phyloP scores from a whole-genome alignment of 2,113 vertebrate genomes.

The Boleophthalmus pectinirostris region DNA sequence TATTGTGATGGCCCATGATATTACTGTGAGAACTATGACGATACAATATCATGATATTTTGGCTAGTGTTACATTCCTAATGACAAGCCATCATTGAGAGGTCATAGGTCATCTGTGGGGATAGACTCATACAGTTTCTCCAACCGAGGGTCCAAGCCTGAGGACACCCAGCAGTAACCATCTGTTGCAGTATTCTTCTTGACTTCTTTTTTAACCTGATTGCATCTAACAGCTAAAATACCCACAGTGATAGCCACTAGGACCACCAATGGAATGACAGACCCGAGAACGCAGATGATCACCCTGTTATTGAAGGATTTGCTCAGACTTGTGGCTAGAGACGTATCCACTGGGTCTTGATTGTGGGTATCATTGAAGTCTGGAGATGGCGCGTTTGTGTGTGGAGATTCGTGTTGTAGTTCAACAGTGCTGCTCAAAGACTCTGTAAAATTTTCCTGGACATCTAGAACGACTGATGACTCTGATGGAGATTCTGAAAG shows the following conservation, averaged over 20 bases:
- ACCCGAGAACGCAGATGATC: slow-evolving; percentile 66
- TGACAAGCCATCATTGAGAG: background rate
- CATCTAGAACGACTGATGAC: background rate
- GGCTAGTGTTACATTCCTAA: no score
- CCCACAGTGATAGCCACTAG: slow-evolving; percentile 57
- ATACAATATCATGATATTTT: no score
- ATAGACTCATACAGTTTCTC: slow-evolving; percentile 68
- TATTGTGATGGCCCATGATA: no score
- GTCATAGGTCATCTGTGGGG: slow-evolving; percentile 63
- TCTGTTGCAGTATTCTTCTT: slow-evolving; percentile 69
- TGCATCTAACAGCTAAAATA: slow-evolving; percentile 61
- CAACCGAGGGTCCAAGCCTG: slow-evolving; percentile 64
- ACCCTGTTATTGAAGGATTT: slow-evolving; percentile 30
- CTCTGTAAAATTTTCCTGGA: slow-evolving; percentile 6
- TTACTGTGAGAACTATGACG: no score
- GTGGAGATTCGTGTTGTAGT: slow-evolving; percentile 40
- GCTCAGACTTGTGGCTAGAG: background rate
- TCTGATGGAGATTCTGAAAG: background rate
- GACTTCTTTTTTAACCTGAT: slow-evolving; percentile 56
- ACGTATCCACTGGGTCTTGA: slow-evolving; percentile 18
- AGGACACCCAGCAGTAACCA: slow-evolving; percentile 80
- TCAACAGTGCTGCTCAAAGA: slow-evolving; percentile 20
- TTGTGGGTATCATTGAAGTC: slow-evolving; percentile 10
- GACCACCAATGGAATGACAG: slow-evolving; percentile 61
- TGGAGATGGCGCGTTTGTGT: slow-evolving; percentile 9